Evolutionary conservation across 2,888 invertebrate species (phyloP).

Genomic region (Lomographa bimaculata): DNA sequence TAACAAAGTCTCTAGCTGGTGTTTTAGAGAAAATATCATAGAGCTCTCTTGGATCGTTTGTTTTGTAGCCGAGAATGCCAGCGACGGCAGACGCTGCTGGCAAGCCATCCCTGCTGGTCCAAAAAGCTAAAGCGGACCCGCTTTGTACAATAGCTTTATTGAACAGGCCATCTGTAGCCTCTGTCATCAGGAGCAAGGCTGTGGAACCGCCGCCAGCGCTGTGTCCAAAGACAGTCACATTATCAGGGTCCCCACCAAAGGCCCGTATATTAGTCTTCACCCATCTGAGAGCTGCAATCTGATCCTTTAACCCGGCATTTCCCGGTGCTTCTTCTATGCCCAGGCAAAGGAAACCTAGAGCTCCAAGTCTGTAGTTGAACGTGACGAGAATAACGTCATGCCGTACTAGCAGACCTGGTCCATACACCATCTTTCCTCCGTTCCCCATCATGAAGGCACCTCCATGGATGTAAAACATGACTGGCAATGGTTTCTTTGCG

Average conservation of each 20-base stretch:
- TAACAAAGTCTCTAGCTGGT: slow-evolving; percentile 41
- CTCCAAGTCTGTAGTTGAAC: too few relatives aligned
- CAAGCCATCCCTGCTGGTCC: slow-evolving; percentile 53
- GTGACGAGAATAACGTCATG: slow-evolving; percentile 62
- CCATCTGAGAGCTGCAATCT: slow-evolving; percentile 63
- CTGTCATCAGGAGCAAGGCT: slow-evolving; percentile 48
- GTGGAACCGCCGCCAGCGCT: slow-evolving; percentile 59
- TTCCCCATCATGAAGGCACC: slow-evolving; percentile 63
- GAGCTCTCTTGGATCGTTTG: slow-evolving; percentile 49
- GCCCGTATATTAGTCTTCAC: slow-evolving; percentile 60
- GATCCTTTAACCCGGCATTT: slow-evolving; percentile 64
- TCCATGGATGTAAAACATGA: slow-evolving; percentile 69
- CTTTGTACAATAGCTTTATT: slow-evolving; percentile 58
- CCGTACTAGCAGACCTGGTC: slow-evolving; percentile 57
- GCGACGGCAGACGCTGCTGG: slow-evolving; percentile 50
- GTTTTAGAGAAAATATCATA: slow-evolving; percentile 51
- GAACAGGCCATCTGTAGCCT: slow-evolving; percentile 50
- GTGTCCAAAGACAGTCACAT: slow-evolving; percentile 62
- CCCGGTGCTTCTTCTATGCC: slow-evolving; percentile 63
- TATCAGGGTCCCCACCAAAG: slow-evolving; percentile 64
- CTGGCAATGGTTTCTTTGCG: slow-evolving; percentile 46
- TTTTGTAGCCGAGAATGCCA: slow-evolving; percentile 46
- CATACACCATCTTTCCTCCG: slow-evolving; percentile 57
- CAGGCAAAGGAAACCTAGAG: slow-evolving; percentile 60
- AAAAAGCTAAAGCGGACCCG: slow-evolving; percentile 51